phyloP scores from a whole-genome alignment of 2,797 vertebrate species.

The Ctenopoma multispine region DNA sequence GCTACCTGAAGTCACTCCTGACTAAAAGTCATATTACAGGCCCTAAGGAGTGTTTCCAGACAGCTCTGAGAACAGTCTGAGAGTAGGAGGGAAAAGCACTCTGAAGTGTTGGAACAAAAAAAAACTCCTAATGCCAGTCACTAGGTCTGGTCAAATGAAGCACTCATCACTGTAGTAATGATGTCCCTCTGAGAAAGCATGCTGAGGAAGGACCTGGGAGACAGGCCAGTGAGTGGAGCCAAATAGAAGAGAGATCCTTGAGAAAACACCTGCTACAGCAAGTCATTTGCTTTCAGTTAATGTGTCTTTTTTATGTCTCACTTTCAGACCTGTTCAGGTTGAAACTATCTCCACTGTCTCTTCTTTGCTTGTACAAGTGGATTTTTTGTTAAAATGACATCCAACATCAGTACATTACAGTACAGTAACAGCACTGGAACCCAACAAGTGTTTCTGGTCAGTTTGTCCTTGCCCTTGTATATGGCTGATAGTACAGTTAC shows the following conservation, averaged over 20 bases:
- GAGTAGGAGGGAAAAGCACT: slow-evolving; percentile 6
- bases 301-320: not conserved
- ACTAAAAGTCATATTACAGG: not conserved
- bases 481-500: too few species aligned
- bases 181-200: slow-evolving; percentile 11
- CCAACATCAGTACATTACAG: too few species aligned
- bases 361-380: too few species aligned
- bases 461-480: too few species aligned
- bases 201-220: slow-evolving; percentile 16
- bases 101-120: slow-evolving; percentile 3
- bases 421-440: too few species aligned
- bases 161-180: slow-evolving; percentile 26
- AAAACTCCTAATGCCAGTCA: not conserved
- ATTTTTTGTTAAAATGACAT: too few species aligned
- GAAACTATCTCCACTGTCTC: not conserved
- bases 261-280: not conserved
- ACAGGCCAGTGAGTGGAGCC: too few species aligned
- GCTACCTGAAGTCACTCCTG: not conserved
- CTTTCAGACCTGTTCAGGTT: not conserved
- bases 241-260: not conserved
- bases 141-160: slow-evolving; percentile 14
- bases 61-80: slow-evolving; percentile 8
- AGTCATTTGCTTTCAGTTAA: not conserved
- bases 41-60: slow-evolving; percentile 3
- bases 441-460: too few species aligned